Evolutionary conservation across 2,888 invertebrate genomes (phyloP), one percentile per base, ranked within the genome.

Genomic region (Athetis lepigone): DNA sequence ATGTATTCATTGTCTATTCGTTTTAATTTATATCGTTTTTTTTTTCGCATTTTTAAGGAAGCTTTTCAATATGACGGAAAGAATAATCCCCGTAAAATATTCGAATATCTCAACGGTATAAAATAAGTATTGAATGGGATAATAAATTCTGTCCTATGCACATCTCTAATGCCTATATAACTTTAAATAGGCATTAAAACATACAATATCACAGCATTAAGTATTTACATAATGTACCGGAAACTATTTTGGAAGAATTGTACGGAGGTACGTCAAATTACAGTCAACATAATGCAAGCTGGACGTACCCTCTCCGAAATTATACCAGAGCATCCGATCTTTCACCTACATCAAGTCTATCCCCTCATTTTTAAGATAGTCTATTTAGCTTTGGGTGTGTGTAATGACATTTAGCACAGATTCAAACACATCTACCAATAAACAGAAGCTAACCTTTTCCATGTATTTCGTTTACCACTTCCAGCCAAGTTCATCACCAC

Each of bases 401-500:
- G 11, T 2, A 2, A 18, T 11, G n/a, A 18, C 6, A 25, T 19
- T 13, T 27, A 27, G 8, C 13, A 5, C 0, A n/a, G 9, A 40
- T 1, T 40, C 33, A 49, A 23, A 3, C 19, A 7, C 7, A 13
- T 3, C 40, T 1, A 16, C n/a, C 29, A 43, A n/a, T 3, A 6
- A 6, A 25, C 2, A 29, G 8, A 45, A 33, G 19, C 37, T 55
- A 46, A 55, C 45, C 8, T 18, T 16, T 7, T 51, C 18, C n/a
- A 27, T 50, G n/a, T 39, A 7, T 39, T 21, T 52, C 6, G 0
- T 45, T 66, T 23, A 13, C 3, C 25, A 19, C 13, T 54, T 43
- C 21, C 54, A 68, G 68, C n/a, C 5, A 49, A 29, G n/a, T 49
- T 61, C 18, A 13, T 68, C 19, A 42, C 37, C 2, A 61, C 52